Evolutionary conservation across 2,888 invertebrate species (phyloP), one percentile per base, ranked within the genome.

Genomic region (Rhogogaster chlorosoma): DNA sequence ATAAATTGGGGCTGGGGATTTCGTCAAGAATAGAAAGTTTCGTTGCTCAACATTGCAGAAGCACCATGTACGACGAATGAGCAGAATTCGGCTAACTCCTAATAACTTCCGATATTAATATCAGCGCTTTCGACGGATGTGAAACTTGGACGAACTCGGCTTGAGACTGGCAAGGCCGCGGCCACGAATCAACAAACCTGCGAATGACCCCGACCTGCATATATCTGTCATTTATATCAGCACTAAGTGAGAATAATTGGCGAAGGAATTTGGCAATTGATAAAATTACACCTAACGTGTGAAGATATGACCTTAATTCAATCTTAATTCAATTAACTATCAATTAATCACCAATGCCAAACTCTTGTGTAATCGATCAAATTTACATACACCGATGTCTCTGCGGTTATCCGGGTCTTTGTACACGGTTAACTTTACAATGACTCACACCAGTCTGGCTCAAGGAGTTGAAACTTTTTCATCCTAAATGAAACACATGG

Each of bases 81-180:
- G 29, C 42, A 64, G 86, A 89, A 89, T 89, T 88, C 61, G 57
- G 12, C 61, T 26, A 49, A 29, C 77, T 49, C 61, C 80, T 61
- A 26, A 80, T 26, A 49, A 29, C 77, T 49, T 80, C 80, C 80
- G 38, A 80, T 61, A 38, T 22, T 22, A 61, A 80, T 61, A 80
- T 88, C 89, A 87, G 87, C 88, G 88, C 86, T 89, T 88, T 86
- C 86, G 88, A 86, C 88, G 90, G 88, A 90, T 90, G 89, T 89
- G 90, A 91, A 91, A 90, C 90, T 90, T 88, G 85, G 12, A 53
- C 26, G 36, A 80, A 80, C 80, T 38, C 32, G 38, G 42, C 5
- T 45, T 42, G 7, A 42, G 22, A 45, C 22, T 42, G 12, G 10
- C 77, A 77, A 77, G 77, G 77, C 53, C 77, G 77, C 29, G 77